A percentile compares a stretch with the other conserved stretches of the same genome.
Evolutionary conservation across 37 sponge, comb jelly and placozoan genomes (phyloP).

Genomic region (Ianthella basta): DNA sequence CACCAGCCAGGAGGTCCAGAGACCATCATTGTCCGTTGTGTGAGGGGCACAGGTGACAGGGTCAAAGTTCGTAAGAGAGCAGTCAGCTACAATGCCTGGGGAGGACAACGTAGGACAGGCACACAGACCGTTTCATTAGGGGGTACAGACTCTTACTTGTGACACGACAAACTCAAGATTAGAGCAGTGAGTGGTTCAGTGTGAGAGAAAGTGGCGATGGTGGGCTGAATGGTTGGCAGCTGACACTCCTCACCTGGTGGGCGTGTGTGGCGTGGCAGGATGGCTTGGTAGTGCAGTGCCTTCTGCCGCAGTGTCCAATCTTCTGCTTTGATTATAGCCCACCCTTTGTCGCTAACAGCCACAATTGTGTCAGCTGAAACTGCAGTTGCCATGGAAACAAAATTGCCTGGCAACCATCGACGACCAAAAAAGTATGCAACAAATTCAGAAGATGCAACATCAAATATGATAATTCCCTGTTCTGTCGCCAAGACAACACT

Average conservation of each 20-base stretch:
- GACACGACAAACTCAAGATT: neutral
- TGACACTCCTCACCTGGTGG: conserved; percentile 55
- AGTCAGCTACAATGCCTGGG: conserved; percentile 75
- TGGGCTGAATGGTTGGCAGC: too few species aligned
- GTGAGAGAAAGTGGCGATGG: neutral
- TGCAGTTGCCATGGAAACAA: conserved; percentile 7
- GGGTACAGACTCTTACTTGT: too few species aligned
- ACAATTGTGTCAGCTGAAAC: conserved; percentile 29
- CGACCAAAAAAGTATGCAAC: conserved; percentile 62
- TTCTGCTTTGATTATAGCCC: conserved; percentile 55
- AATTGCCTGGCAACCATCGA: conserved; percentile 72
- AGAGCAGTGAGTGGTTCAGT: neutral
- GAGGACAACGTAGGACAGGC: too few species aligned
- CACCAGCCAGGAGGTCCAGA: conserved; percentile 81
- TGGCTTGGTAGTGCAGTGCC: conserved; percentile 72
- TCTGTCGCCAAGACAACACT: conserved; percentile 29
- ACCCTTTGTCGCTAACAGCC: conserved; percentile 61
- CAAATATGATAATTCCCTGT: conserved; percentile 66
- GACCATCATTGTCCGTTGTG: conserved; percentile 83
- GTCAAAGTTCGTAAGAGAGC: conserved; percentile 55
- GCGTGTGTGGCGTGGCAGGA: conserved; percentile 70
- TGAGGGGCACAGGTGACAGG: conserved; percentile 63
- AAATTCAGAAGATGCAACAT: conserved; percentile 51
- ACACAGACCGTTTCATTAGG: neutral
- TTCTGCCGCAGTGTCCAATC: conserved; percentile 78